phyloP scores from a whole-genome alignment of 2,888 invertebrate species.

The Parasteatoda lunata region DNA sequence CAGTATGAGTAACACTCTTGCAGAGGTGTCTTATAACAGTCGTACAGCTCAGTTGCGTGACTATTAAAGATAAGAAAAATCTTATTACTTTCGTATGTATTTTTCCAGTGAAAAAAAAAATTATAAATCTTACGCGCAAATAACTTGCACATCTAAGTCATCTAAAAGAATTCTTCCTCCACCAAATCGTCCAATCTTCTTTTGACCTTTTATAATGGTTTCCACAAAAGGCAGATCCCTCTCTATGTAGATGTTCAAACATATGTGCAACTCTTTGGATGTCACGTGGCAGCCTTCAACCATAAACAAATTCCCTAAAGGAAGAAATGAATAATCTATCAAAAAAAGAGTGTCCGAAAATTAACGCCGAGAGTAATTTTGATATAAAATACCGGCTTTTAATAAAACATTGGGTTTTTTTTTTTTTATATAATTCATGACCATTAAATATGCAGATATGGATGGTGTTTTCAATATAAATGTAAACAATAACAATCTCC shows the following conservation, averaged over 20 bases:
- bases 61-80: background rate
- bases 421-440: no score
- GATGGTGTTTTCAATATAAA: no score
- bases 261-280: conserved; percentile 70
- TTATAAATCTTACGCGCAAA: conserved; percentile 24
- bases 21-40: conserved; percentile 26
- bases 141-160: conserved; percentile 23
- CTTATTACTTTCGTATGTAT: no score
- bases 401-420: no score
- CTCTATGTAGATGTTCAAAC: conserved; percentile 71
- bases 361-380: no score
- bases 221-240: conserved; percentile 71
- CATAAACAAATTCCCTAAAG: no score
- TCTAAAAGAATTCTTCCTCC: conserved; percentile 43
- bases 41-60: conserved; percentile 13
- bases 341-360: no score
- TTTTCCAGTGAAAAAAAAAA: no score
- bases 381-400: no score
- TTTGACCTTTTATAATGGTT: conserved; percentile 61
- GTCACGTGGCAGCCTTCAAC: conserved; percentile 62
- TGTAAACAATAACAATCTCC: no score
- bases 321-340: no score
- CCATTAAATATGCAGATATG: no score
- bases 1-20: conserved; percentile 48
- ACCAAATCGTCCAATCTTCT: background rate